Evolutionary conservation across 2,113 vertebrate genomes (phyloP).

Genomic region (Anolis carolinensis): DNA sequence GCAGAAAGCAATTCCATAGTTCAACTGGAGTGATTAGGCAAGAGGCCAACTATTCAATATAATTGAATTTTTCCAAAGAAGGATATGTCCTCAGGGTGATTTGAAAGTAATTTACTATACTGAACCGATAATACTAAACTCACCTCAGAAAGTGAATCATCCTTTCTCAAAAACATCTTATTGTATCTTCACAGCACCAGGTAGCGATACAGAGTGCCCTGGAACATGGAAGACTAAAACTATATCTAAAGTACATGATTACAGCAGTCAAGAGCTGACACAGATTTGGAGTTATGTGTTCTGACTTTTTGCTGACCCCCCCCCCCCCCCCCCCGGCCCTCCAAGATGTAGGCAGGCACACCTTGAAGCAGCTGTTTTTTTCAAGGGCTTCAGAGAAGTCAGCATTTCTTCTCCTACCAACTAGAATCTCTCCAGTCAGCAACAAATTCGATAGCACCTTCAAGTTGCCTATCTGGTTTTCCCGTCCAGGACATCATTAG

Average conservation of each 20-base stretch:
- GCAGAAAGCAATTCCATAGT: neutral
- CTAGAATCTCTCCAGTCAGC: too few relatives aligned
- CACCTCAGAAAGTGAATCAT: neutral
- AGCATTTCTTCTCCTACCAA: too few relatives aligned
- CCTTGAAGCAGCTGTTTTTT: neutral
- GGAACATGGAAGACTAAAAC: neutral
- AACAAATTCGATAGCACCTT: too few relatives aligned
- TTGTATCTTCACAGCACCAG: neutral
- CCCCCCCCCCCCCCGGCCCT: too few relatives aligned
- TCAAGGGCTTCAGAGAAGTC: neutral
- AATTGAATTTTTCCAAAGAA: neutral
- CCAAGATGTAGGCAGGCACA: neutral
- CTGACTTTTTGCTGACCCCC: neutral
- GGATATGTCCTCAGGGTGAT: neutral
- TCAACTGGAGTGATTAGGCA: conserved; percentile 1
- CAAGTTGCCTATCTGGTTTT: too few relatives aligned
- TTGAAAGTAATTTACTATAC: conserved; percentile 21
- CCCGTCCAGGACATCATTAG: too few relatives aligned
- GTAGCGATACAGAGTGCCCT: too few relatives aligned
- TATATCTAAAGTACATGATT: too few relatives aligned
- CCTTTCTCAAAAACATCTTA: neutral
- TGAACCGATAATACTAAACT: neutral
- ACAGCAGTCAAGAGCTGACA: neutral
- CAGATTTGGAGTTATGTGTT: neutral
- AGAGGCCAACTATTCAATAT: neutral